A percentile compares a stretch with the other conserved stretches of the same genome.
Evolutionary conservation across 2,888 invertebrate genomes (phyloP).

Genomic region (Brenthis ino): DNA sequence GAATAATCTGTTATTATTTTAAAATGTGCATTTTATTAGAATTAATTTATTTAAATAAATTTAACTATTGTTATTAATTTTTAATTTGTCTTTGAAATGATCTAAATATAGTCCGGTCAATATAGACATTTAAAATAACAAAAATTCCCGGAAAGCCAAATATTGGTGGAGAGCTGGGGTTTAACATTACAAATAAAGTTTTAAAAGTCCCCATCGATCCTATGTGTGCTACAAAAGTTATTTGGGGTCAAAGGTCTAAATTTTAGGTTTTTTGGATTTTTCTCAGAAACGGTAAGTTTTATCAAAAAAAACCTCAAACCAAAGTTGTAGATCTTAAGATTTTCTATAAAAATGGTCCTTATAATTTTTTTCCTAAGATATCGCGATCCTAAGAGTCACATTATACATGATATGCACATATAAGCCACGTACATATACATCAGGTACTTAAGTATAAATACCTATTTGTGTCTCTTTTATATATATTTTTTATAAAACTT

Average conservation of each 20-base stretch:
- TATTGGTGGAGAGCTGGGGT: too few species aligned
- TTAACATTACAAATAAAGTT: neutral
- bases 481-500: too few species aligned
- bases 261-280: neutral
- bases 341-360: neutral
- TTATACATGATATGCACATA: too few species aligned
- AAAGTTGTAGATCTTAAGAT: neutral
- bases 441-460: too few species aligned
- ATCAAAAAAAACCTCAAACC: neutral
- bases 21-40: neutral
- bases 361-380: too few species aligned
- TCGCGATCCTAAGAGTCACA: too few species aligned
- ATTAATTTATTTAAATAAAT: constrained; percentile 5
- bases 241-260: constrained; percentile 1
- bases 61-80: neutral
- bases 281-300: neutral
- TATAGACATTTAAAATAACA: too few species aligned
- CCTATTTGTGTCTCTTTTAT: too few species aligned
- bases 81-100: neutral
- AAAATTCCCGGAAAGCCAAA: too few species aligned
- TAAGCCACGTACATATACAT: too few species aligned
- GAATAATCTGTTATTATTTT: neutral
- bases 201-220: constrained; percentile 2
- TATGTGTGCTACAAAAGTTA: neutral
- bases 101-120: neutral